Percentiles rank a stretch among this genome's conserved stretches.
Evolutionary conservation across 2,113 vertebrate genomes (phyloP).

Genomic region (Zosterops borbonicus): DNA sequence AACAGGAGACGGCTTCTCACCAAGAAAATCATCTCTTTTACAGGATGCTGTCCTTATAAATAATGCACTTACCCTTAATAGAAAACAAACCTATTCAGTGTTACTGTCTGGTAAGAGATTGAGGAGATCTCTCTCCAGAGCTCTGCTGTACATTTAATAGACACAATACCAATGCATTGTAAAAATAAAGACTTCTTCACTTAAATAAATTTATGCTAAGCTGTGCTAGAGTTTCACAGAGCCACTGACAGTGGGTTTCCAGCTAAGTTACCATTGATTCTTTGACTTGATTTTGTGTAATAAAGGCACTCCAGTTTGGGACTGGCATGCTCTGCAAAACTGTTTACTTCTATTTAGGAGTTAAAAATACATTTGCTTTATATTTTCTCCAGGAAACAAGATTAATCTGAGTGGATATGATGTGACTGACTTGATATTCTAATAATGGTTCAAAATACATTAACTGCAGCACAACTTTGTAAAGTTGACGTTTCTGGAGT

Average conservation of each 20-base stretch:
- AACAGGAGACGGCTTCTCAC: background rate
- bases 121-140: background rate
- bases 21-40: background rate
- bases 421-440: background rate
- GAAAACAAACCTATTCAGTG: background rate
- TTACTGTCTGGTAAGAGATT: background rate
- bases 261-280: background rate
- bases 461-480: constrained; percentile 33
- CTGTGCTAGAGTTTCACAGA: background rate
- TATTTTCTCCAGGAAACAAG: constrained; percentile 3
- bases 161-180: background rate
- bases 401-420: background rate
- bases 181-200: background rate
- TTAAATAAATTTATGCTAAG: background rate
- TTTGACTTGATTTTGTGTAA: background rate
- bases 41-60: background rate
- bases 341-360: constrained; percentile 39
- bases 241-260: background rate
- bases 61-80: background rate
- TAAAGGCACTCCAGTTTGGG: background rate
- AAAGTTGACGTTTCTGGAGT: constrained; percentile 21
- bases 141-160: background rate
- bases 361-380: background rate
- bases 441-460: background rate
- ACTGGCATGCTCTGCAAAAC: background rate